phyloP scores from a whole-genome alignment of 2,888 invertebrate genomes.

The Xylota segnis region DNA sequence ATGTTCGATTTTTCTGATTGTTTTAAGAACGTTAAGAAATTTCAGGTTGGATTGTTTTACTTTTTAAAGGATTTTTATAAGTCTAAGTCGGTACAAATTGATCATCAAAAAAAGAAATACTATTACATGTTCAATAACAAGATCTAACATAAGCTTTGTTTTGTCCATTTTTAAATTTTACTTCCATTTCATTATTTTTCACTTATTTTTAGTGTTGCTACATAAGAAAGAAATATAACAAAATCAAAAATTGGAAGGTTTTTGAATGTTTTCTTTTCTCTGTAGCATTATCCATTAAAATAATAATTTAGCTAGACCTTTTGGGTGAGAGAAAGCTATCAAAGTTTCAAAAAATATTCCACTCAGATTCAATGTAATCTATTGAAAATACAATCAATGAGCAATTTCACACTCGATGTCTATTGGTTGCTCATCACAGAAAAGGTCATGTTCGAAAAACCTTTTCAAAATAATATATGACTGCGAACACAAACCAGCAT shows the following conservation, averaged over 20 bases:
- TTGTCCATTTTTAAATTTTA: conserved; percentile 39
- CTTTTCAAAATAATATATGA: too few relatives aligned
- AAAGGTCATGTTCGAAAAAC: too few relatives aligned
- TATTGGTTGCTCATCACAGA: too few relatives aligned
- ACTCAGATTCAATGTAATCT: too few relatives aligned
- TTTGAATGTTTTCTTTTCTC: conserved; percentile 9
- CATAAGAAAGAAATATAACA: conserved; percentile 54
- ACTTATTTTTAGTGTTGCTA: conserved; percentile 57
- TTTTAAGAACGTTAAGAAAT: conserved; percentile 47
- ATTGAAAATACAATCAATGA: too few relatives aligned
- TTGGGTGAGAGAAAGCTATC: too few relatives aligned
- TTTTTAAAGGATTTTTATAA: conserved; percentile 34
- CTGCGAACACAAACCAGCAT: too few relatives aligned
- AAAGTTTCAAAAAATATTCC: too few relatives aligned
- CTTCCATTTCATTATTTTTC: conserved; percentile 30
- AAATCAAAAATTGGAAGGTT: conserved; percentile 32
- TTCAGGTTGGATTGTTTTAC: conserved; percentile 49
- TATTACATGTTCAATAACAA: conserved; percentile 31
- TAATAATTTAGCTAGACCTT: too few relatives aligned
- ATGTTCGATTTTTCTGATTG: conserved; percentile 36
- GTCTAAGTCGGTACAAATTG: conserved; percentile 20
- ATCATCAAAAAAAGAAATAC: conserved; percentile 16
- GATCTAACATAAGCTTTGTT: conserved; percentile 19
- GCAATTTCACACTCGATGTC: too few relatives aligned
- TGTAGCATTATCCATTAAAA: too few relatives aligned